A percentile compares a stretch with the other conserved stretches of the same genome.
These are phyloP conservation scores for Deilephila porcellus DNA, from an alignment of 2,888 invertebrate genomes.

Conservation along the genomic window DNA sequence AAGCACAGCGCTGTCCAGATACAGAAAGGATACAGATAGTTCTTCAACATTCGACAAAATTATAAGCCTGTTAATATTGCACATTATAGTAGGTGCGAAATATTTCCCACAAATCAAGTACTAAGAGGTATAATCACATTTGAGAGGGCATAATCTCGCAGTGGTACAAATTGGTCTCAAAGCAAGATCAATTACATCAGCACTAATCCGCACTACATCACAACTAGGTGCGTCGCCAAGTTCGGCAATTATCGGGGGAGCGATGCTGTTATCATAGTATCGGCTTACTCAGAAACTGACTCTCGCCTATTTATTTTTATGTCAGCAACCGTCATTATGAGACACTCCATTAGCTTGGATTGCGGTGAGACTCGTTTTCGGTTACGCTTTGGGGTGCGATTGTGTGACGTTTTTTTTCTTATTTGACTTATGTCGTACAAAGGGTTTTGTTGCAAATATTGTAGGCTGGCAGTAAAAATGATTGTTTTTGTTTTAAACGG, in stretches of 20 bases:
- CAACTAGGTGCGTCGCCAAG: slow-evolving; percentile 66
- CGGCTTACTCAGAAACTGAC: slow-evolving; percentile 85
- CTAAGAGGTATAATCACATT: slow-evolving; percentile 13
- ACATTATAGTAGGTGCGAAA: background rate
- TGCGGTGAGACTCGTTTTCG: slow-evolving; percentile 82
- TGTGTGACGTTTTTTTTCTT: slow-evolving; percentile 65
- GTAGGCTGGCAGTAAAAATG: slow-evolving; percentile 31
- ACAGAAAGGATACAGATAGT: too few relatives aligned
- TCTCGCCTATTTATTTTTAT: slow-evolving; percentile 85
- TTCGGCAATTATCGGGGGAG: slow-evolving; percentile 84
- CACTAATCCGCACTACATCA: slow-evolving; percentile 73
- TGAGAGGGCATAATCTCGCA: slow-evolving; percentile 9
- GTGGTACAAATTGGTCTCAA: slow-evolving; percentile 25
- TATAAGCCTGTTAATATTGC: background rate
- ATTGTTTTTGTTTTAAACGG: background rate
- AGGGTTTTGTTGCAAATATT: slow-evolving; percentile 49
- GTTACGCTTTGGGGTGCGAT: slow-evolving; percentile 81
- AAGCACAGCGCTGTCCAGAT: too few relatives aligned
- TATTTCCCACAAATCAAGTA: slow-evolving; percentile 9
- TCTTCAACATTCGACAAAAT: too few relatives aligned
- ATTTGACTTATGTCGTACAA: slow-evolving; percentile 54
- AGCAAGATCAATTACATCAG: slow-evolving; percentile 69
- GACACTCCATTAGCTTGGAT: slow-evolving; percentile 85
- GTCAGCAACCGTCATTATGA: slow-evolving; percentile 85
- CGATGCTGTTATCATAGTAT: slow-evolving; percentile 85